phyloP scores from a whole-genome alignment of 1,140 invertebrate genomes.

The Magallana ariakensis region DNA sequence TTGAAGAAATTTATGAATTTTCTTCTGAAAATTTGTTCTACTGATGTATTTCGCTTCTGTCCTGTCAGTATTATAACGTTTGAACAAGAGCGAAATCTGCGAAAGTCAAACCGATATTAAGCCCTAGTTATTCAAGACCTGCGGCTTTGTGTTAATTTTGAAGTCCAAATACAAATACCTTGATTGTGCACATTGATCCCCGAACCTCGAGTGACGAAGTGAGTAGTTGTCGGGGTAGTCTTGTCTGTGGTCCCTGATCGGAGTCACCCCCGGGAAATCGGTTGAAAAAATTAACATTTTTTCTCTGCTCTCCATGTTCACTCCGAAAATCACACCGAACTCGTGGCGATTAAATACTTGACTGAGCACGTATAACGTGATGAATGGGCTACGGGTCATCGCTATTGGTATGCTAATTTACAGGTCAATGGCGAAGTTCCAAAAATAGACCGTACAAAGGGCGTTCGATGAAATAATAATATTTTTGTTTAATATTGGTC shows the following conservation, averaged over 20 bases:
- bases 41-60: too few relatives aligned
- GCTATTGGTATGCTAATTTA: constrained; percentile 1
- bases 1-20: too few relatives aligned
- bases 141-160: too few relatives aligned
- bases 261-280: constrained; percentile 20
- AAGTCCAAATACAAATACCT: background rate
- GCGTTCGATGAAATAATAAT: too few relatives aligned
- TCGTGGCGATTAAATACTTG: constrained; percentile 14
- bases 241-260: background rate
- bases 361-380: background rate
- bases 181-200: background rate
- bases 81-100: too few relatives aligned
- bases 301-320: background rate
- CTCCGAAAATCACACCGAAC: background rate
- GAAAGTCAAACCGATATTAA: too few relatives aligned
- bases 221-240: constrained; percentile 9
- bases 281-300: background rate
- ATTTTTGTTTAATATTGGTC: too few relatives aligned
- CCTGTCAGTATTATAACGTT: too few relatives aligned
- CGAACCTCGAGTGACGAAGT: background rate
- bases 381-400: background rate
- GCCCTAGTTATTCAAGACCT: too few relatives aligned
- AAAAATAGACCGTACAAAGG: background rate
- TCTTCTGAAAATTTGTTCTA: too few relatives aligned
- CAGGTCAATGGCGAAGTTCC: background rate